phyloP scores from a whole-genome alignment of 92 coral and sea anemone species.

The Epizoanthus rinbou region DNA sequence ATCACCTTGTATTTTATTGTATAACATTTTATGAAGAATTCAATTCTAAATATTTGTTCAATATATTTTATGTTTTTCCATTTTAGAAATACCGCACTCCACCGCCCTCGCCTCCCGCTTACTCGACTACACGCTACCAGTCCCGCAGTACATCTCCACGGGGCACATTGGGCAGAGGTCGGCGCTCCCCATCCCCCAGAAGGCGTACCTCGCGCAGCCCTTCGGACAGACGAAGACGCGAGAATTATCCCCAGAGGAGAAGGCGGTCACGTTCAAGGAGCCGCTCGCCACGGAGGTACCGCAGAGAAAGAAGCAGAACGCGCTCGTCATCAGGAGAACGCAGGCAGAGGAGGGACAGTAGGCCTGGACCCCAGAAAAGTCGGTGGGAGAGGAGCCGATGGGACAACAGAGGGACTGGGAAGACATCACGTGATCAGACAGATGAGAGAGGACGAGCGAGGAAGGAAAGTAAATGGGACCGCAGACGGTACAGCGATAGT shows the following conservation, averaged over 20 bases:
- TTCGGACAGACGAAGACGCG: conserved; percentile 25
- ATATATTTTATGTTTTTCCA: not conserved
- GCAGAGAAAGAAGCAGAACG: conserved; percentile 38
- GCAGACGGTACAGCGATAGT: conserved; percentile 40
- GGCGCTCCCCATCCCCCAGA: conserved; percentile 29
- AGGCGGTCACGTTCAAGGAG: conserved; percentile 28
- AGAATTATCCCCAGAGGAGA: conserved; percentile 24
- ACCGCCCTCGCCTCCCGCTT: conserved; percentile 65
- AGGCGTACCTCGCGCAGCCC: conserved; percentile 32
- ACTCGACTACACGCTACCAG: conserved; percentile 1
- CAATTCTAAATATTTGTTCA: too few relatives aligned
- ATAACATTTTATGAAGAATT: too few relatives aligned
- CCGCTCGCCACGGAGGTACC: conserved; percentile 18
- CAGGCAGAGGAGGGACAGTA: conserved; percentile 25
- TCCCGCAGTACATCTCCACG: conserved; percentile 37
- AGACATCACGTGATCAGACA: conserved; percentile 17
- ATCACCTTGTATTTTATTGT: too few relatives aligned
- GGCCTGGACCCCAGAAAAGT: conserved; percentile 33
- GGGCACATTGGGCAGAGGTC: conserved; percentile 8
- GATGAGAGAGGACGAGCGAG: conserved; percentile 14
- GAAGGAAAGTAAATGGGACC: conserved; percentile 45
- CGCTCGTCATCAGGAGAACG: conserved; percentile 28
- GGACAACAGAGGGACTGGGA: not conserved
- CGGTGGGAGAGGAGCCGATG: conserved; percentile 44
- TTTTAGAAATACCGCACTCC: conserved; percentile 82